phyloP scores from a whole-genome alignment of 2,113 vertebrate genomes.

The Myotis davidii region DNA sequence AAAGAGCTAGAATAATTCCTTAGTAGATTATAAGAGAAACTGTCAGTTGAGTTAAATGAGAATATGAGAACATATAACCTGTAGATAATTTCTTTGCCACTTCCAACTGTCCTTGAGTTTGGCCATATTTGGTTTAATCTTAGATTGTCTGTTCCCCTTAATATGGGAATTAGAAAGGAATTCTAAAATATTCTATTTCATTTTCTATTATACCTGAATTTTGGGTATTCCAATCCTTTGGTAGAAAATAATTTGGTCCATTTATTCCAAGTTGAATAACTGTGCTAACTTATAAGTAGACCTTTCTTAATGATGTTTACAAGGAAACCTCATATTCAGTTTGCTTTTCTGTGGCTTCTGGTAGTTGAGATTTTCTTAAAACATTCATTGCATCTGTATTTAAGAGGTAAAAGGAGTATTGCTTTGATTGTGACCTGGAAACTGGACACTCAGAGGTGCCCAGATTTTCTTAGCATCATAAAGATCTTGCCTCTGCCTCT shows the following conservation, averaged over 20 bases:
- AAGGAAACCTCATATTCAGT: constrained; percentile 53
- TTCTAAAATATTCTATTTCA: constrained; percentile 46
- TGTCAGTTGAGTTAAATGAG: constrained; percentile 34
- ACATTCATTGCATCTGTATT: constrained; percentile 66
- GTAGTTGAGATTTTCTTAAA: constrained; percentile 67
- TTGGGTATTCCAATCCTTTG: not conserved
- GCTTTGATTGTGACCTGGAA: constrained; percentile 27
- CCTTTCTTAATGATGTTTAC: constrained; percentile 52
- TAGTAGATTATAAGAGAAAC: constrained; percentile 1
- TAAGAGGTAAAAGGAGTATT: constrained; percentile 56
- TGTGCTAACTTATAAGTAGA: constrained; percentile 52
- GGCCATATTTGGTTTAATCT: constrained; percentile 20
- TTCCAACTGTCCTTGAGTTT: constrained; percentile 23
- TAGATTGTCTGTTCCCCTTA: constrained; percentile 31
- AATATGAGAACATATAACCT: not conserved
- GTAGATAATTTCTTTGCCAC: constrained; percentile 35
- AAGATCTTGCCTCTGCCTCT: constrained; percentile 44
- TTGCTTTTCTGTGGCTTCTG: constrained; percentile 67
- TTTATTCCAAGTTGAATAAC: constrained; percentile 35
- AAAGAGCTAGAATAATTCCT: constrained; percentile 29
- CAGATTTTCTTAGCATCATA: constrained; percentile 41
- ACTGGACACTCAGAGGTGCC: not conserved
- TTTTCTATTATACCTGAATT: not conserved
- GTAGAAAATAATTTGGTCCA: not conserved
- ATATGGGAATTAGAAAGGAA: constrained; percentile 32